phyloP scores from a whole-genome alignment of 2,113 vertebrate species.

The Prionailurus bengalensis region DNA sequence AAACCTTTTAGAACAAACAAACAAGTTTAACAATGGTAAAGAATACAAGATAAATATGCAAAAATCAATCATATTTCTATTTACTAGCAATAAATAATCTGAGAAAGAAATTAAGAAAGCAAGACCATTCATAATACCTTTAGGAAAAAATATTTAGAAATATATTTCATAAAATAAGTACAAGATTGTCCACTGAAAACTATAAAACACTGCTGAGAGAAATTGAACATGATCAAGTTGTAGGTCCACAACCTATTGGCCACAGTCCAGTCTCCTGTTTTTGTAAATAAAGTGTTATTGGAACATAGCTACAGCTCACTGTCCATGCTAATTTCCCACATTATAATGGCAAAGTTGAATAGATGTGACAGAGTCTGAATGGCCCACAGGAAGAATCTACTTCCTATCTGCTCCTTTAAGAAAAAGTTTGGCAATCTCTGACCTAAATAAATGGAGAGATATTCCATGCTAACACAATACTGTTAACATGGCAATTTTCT shows the following conservation, averaged over 20 bases:
- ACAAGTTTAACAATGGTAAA: neutral
- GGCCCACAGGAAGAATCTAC: neutral
- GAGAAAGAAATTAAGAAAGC: neutral
- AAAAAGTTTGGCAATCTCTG: neutral
- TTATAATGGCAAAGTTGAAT: neutral
- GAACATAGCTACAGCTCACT: rapidly evolving
- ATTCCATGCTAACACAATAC: neutral
- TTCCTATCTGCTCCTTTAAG: neutral
- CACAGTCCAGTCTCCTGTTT: neutral
- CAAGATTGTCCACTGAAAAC: neutral
- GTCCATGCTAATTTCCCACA: too few species aligned
- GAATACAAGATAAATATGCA: neutral
- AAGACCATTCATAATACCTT: neutral
- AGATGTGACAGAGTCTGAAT: neutral
- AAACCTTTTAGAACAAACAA: neutral
- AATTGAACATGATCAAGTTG: neutral
- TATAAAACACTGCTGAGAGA: neutral
- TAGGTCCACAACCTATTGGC: too few species aligned
- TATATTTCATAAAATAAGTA: neutral
- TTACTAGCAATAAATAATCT: neutral
- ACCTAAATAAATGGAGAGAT: neutral
- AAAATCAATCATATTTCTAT: neutral
- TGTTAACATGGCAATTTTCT: neutral
- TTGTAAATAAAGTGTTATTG: neutral
- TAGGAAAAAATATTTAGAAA: neutral